These are phyloP conservation scores for Fukomys damarensis DNA, from an alignment of 2,113 vertebrate species.

Conservation along the genomic window DNA sequence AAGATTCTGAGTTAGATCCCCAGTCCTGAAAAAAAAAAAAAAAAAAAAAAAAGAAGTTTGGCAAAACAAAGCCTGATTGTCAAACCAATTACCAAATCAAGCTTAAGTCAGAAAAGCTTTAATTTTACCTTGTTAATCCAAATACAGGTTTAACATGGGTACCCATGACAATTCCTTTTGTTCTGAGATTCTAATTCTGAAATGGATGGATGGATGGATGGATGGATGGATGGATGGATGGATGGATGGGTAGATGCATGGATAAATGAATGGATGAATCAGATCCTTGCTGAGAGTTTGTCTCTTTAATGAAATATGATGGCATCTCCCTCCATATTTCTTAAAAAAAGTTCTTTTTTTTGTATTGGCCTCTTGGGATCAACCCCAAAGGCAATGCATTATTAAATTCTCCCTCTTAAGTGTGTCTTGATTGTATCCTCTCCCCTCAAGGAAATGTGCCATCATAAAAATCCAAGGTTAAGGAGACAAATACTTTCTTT, in stretches of 20 bases:
- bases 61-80: neutral
- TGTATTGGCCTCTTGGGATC: neutral
- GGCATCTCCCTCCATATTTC: neutral
- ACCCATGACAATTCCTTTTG: neutral
- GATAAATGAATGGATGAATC: neutral
- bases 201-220: neutral
- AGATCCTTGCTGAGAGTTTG: neutral
- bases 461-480: neutral
- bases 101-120: slow-evolving; percentile 27
- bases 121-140: slow-evolving; percentile 12
- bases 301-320: neutral
- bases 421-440: neutral
- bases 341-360: neutral
- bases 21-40: no score
- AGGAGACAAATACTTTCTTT: neutral
- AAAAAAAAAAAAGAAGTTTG: neutral
- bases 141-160: neutral
- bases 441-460: neutral
- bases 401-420: slow-evolving; percentile 44
- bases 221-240: neutral
- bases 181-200: slow-evolving; percentile 41
- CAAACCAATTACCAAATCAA: slow-evolving; percentile 35
- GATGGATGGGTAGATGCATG: neutral
- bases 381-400: neutral
- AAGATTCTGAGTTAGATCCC: no score